Conservation (phyloP, 2,113 vertebrate species). For the Colius striatus region DNA sequence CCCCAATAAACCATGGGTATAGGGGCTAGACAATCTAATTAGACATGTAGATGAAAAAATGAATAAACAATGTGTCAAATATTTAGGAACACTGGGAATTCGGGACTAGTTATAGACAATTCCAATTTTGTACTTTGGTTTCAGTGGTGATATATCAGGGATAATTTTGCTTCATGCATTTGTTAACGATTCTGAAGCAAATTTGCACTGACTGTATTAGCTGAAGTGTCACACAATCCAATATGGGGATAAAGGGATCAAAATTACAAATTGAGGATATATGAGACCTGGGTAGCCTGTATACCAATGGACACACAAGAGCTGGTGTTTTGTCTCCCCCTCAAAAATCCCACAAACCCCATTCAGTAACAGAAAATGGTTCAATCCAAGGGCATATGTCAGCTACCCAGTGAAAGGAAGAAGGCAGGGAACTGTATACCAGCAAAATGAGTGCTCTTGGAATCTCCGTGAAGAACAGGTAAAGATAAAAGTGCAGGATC, state of each 20-base stretch:
- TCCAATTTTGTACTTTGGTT: background rate
- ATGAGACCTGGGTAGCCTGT: background rate
- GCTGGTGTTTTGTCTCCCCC: background rate
- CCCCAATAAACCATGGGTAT: background rate
- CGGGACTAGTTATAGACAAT: background rate
- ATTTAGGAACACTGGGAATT: background rate
- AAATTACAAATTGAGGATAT: background rate
- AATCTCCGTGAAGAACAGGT: constrained; percentile 6
- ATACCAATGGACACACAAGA: background rate
- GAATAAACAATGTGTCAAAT: background rate
- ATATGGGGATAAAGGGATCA: background rate
- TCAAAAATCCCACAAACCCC: background rate
- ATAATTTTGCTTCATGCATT: background rate
- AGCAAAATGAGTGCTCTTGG: constrained; percentile 32
- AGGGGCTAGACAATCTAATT: background rate
- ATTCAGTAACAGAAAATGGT: background rate
- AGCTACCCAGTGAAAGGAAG: background rate
- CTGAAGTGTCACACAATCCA: background rate
- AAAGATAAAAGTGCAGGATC: constrained; percentile 47
- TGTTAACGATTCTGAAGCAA: background rate
- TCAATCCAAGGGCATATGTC: background rate
- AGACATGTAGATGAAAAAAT: background rate
- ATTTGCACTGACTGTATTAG: background rate
- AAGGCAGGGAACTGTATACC: background rate
- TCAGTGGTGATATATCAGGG: background rate